Evolutionary conservation across 2,113 vertebrate genomes (phyloP).

Genomic region (Sarotherodon lohbergeri): DNA sequence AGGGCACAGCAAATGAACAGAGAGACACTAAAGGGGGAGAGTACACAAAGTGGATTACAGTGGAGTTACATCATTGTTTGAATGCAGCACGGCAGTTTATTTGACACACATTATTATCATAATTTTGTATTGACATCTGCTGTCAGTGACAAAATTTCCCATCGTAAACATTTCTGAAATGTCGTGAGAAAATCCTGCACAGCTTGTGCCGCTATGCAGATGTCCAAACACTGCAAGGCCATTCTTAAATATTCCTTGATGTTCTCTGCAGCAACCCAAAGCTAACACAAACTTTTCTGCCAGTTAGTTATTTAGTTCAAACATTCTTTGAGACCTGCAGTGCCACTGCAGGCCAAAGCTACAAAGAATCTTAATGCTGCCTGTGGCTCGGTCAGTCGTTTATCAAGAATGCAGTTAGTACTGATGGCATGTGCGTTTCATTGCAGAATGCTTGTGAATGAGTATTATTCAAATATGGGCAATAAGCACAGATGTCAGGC

Average conservation of each 20-base stretch:
- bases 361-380: background rate
- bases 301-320: background rate
- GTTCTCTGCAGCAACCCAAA: background rate
- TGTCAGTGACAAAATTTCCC: background rate
- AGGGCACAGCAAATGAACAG: background rate
- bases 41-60: constrained; percentile 10
- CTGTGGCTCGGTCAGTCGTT: background rate
- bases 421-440: background rate
- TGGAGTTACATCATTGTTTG: constrained; percentile 41
- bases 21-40: background rate
- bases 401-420: background rate
- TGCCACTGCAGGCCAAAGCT: background rate
- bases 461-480: background rate
- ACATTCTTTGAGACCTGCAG: background rate
- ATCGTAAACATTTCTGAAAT: background rate
- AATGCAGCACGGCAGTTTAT: background rate
- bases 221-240: background rate
- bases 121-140: background rate
- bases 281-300: background rate
- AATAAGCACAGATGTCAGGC: background rate
- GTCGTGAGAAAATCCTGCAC: background rate
- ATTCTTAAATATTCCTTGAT: background rate
- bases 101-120: background rate
- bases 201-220: background rate
- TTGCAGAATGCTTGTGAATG: background rate